Conservation (phyloP, 2,113 vertebrate genomes). For the Laticauda colubrina region DNA sequence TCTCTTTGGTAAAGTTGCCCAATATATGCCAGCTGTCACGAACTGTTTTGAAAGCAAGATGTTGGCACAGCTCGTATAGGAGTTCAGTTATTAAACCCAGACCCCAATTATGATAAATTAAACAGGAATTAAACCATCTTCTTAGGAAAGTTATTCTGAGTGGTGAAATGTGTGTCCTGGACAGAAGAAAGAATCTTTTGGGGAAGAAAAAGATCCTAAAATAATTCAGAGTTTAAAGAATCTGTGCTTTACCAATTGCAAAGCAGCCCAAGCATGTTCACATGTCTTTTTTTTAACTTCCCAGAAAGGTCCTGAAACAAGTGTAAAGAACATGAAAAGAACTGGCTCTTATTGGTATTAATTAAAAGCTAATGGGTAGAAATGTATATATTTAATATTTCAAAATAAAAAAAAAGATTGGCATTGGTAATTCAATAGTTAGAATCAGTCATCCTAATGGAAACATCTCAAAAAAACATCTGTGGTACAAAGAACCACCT, state of each 20-base stretch:
- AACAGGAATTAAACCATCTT: neutral
- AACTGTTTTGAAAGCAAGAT: neutral
- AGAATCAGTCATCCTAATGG: neutral
- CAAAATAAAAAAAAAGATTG: neutral
- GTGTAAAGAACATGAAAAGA: neutral
- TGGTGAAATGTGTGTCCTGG: neutral
- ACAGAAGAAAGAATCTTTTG: neutral
- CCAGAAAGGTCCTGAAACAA: neutral
- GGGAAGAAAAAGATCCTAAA: neutral
- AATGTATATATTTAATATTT: neutral
- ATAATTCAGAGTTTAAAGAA: neutral
- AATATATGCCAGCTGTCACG: neutral
- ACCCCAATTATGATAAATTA: neutral
- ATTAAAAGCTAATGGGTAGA: neutral
- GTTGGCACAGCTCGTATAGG: neutral
- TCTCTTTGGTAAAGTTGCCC: neutral
- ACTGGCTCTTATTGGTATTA: neutral
- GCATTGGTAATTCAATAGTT: neutral
- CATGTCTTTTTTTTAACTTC: neutral
- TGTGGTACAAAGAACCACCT: neutral
- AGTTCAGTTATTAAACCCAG: neutral
- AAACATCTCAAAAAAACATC: neutral
- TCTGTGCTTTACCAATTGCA: neutral
- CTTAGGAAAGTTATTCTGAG: neutral
- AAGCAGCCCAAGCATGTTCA: neutral